Percentiles rank a stretch among this genome's conserved stretches.
Conservation (phyloP, 1,140 invertebrate genomes). For the Bombus confusus region DNA sequence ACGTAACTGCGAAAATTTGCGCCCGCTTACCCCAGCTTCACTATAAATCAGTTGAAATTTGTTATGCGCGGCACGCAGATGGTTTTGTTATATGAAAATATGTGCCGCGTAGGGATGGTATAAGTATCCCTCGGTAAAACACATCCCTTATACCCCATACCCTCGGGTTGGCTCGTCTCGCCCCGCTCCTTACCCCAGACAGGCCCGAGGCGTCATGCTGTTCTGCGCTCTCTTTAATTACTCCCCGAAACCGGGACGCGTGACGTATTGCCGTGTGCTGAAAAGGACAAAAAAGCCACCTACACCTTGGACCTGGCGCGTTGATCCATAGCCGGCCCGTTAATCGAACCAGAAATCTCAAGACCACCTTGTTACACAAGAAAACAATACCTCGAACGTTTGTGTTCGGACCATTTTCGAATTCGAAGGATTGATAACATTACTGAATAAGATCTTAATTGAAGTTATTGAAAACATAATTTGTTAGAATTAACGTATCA, state of each 20-base stretch:
- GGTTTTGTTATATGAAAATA: conserved; percentile 84
- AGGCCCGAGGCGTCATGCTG: conserved; percentile 79
- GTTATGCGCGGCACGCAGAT: conserved; percentile 83
- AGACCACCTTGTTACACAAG: not conserved
- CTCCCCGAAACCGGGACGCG: conserved; percentile 73
- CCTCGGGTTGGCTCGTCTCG: conserved; percentile 54
- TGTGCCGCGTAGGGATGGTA: conserved; percentile 81
- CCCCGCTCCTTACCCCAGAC: conserved; percentile 72
- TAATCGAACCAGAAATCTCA: conserved; percentile 50
- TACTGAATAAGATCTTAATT: not conserved
- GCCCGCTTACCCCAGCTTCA: conserved; percentile 65
- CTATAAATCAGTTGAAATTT: conserved; percentile 84
- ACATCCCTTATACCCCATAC: conserved; percentile 80
- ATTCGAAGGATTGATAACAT: not conserved
- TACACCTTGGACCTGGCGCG: conserved; percentile 40
- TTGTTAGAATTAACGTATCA: too few species aligned
- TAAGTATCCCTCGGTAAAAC: conserved; percentile 82
- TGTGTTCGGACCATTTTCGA: too few species aligned
- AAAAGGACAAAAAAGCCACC: conserved; percentile 69
- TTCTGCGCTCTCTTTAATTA: conserved; percentile 82
- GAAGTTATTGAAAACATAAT: not conserved
- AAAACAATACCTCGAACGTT: not conserved
- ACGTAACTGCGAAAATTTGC: conserved; percentile 70
- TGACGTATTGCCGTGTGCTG: conserved; percentile 76
- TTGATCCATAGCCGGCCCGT: conserved; percentile 38